Percentiles rank a stretch among this genome's conserved stretches.
Evolutionary conservation across 2,797 vertebrate species (phyloP).

Genomic region (Rallus crepitans): DNA sequence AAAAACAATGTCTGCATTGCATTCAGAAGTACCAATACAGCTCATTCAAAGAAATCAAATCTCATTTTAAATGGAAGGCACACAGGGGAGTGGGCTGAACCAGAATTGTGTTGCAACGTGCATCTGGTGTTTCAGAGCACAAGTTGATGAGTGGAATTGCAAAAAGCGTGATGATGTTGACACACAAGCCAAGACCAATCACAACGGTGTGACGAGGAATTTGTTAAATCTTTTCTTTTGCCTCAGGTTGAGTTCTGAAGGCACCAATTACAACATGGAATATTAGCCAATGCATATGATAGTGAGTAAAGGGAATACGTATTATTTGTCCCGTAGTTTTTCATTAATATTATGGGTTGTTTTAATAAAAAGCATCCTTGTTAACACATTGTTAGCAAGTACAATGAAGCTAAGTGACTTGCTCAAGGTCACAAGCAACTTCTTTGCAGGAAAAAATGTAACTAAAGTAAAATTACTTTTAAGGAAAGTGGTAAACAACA

Average conservation of each 20-base stretch:
- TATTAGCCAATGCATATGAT: background rate
- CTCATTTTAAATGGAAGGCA: background rate
- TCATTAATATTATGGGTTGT: background rate
- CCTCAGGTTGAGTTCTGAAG: background rate
- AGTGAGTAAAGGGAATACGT: background rate
- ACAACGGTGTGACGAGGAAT: background rate
- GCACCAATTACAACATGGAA: background rate
- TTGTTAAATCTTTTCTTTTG: background rate
- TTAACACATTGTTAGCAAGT: background rate
- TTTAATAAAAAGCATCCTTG: background rate
- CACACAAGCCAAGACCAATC: background rate
- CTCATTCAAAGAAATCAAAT: background rate
- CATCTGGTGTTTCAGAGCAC: background rate
- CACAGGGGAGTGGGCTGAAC: background rate
- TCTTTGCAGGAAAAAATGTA: background rate
- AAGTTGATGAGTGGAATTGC: background rate
- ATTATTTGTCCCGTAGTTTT: background rate
- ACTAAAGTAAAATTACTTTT: background rate
- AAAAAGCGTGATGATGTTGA: background rate
- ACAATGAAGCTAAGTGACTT: background rate
- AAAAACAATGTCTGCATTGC: background rate
- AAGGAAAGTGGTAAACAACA: background rate
- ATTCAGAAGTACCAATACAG: background rate
- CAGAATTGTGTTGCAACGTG: background rate
- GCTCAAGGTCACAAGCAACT: background rate